These are phyloP conservation scores for Lacanobia wlatinum DNA, from an alignment of 2,888 invertebrate species.

Conservation along the genomic window DNA sequence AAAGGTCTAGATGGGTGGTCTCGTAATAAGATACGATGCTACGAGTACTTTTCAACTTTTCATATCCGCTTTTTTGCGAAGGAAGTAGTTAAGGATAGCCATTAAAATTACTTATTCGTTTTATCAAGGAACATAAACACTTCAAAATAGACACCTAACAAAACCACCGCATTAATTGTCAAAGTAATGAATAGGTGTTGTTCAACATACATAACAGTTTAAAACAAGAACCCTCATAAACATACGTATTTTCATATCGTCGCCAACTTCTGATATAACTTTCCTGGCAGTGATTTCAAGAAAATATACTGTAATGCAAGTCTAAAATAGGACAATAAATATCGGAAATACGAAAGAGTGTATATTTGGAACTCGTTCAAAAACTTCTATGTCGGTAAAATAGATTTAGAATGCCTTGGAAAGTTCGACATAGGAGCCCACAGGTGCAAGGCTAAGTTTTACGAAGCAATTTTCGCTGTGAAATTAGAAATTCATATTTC, in stretches of 20 bases:
- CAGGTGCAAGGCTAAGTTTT: slow-evolving; percentile 74
- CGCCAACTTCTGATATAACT: slow-evolving; percentile 50
- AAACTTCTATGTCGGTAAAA: slow-evolving; percentile 73
- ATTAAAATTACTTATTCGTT: slow-evolving; percentile 46
- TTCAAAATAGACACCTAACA: slow-evolving; percentile 10
- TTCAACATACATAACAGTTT: slow-evolving; percentile 24
- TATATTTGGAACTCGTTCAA: slow-evolving; percentile 80
- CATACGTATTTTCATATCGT: slow-evolving; percentile 28
- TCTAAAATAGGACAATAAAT: slow-evolving; percentile 76
- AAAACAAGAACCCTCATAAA: slow-evolving; percentile 5
- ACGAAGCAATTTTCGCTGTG: slow-evolving; percentile 72
- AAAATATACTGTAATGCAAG: slow-evolving; percentile 61
- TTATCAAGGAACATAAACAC: slow-evolving; percentile 36
- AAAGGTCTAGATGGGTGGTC: slow-evolving; percentile 54
- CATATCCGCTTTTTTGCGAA: slow-evolving; percentile 50
- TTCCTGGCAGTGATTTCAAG: slow-evolving; percentile 54
- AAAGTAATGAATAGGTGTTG: slow-evolving; percentile 19
- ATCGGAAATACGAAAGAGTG: slow-evolving; percentile 70
- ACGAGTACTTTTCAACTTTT: slow-evolving; percentile 31
- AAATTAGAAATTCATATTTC: slow-evolving; percentile 70
- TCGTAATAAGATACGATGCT: slow-evolving; percentile 33
- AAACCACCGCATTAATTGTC: slow-evolving; percentile 23
- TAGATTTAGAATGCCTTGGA: slow-evolving; percentile 73
- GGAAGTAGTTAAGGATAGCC: slow-evolving; percentile 43
- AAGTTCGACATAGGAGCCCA: slow-evolving; percentile 62